These are phyloP conservation scores for Protonemura montana DNA, from an alignment of 2,888 invertebrate species.

Conservation along the genomic window DNA sequence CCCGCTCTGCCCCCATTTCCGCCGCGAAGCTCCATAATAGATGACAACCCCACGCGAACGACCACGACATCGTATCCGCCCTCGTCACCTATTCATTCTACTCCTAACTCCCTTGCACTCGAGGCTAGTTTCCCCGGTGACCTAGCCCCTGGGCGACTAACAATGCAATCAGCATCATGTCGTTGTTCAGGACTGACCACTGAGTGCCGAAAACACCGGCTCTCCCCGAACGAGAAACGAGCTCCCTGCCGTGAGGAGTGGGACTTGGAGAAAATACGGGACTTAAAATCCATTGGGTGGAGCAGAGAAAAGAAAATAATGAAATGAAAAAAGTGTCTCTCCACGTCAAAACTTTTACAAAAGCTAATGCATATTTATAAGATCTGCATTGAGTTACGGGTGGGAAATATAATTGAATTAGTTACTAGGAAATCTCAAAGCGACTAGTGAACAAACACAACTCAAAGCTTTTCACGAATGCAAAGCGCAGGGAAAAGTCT, in stretches of 20 bases:
- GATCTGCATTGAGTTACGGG: neutral
- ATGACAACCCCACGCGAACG: neutral
- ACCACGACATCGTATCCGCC: neutral
- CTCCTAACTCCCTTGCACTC: neutral
- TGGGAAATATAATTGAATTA: neutral
- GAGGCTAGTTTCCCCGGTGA: too few relatives aligned
- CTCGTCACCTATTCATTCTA: neutral
- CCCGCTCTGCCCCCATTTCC: neutral
- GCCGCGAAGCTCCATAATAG: neutral
- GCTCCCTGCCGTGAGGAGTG: neutral
- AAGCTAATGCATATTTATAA: constrained; percentile 1
- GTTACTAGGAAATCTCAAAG: neutral
- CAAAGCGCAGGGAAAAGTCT: neutral
- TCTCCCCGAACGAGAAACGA: neutral
- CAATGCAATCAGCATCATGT: neutral
- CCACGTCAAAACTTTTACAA: neutral
- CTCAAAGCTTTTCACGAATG: neutral
- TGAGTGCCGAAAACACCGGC: neutral
- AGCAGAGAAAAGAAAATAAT: neutral
- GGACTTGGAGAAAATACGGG: neutral
- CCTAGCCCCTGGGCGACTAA: neutral
- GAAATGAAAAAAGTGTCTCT: neutral
- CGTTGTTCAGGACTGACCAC: neutral
- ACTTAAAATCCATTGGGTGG: neutral
- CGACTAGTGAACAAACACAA: neutral